phyloP scores from a whole-genome alignment of 2,888 invertebrate genomes.

The Drosophila silvestris region DNA sequence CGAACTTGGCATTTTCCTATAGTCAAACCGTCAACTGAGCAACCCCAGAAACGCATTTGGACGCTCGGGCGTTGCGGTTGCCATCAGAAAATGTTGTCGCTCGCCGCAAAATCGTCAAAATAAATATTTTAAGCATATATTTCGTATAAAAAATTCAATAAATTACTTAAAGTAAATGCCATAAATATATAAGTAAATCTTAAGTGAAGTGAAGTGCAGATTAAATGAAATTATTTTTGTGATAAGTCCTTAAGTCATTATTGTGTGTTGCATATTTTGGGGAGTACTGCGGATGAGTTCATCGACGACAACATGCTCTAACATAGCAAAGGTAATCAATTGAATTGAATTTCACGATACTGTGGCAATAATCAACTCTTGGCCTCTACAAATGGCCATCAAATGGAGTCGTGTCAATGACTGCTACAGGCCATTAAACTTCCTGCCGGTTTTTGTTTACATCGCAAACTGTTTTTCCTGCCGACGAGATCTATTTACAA shows the following conservation, averaged over 20 bases:
- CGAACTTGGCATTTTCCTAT: slow-evolving; percentile 55
- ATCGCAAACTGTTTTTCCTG: slow-evolving; percentile 40
- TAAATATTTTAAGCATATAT: slow-evolving; percentile 25
- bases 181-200: slow-evolving; percentile 9
- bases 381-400: slow-evolving; percentile 26
- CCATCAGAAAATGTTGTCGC: slow-evolving; percentile 55
- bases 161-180: slow-evolving; percentile 38
- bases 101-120: slow-evolving; percentile 15
- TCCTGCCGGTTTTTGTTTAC: slow-evolving; percentile 58
- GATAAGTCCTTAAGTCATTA: neutral
- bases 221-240: neutral
- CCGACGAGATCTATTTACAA: slow-evolving; percentile 45
- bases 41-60: slow-evolving; percentile 84
- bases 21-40: slow-evolving; percentile 59
- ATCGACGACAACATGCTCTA: slow-evolving; percentile 25
- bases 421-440: slow-evolving; percentile 74
- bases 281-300: slow-evolving; percentile 4
- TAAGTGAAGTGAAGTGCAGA: neutral
- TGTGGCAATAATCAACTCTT: slow-evolving; percentile 30
- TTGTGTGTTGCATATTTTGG: slow-evolving; percentile 31
- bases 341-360: neutral
- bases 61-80: slow-evolving; percentile 84
- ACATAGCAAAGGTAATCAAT: slow-evolving; percentile 27
- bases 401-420: slow-evolving; percentile 66
- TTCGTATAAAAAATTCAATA: slow-evolving; percentile 14